Evolutionary conservation across 1,140 invertebrate genomes (phyloP).

Genomic region (Tetramorium parvispinum): DNA sequence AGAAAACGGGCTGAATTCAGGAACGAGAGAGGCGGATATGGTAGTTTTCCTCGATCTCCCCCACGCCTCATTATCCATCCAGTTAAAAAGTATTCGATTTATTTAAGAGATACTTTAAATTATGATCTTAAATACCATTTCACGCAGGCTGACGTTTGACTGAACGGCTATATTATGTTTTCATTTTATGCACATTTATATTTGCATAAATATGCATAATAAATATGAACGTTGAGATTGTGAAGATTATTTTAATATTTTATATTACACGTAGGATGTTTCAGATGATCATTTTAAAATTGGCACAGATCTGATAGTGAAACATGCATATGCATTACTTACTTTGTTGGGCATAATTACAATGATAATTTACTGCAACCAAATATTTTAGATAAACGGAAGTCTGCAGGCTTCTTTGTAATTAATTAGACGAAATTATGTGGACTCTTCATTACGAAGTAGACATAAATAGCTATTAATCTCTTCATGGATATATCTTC

Average conservation of each 20-base stretch:
- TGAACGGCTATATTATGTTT: not conserved
- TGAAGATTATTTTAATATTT: not conserved
- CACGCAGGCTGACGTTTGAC: not conserved
- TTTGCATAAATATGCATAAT: not conserved
- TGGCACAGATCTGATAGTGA: not conserved
- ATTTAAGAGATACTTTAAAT: constrained; percentile 9
- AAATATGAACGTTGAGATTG: not conserved
- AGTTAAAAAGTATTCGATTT: constrained; percentile 14
- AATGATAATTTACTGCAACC: not conserved
- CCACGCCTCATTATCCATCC: constrained; percentile 23
- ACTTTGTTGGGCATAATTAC: not conserved
- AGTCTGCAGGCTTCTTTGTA: not conserved
- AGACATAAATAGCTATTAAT: not conserved
- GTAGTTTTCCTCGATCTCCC: constrained; percentile 50
- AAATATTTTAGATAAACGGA: not conserved
- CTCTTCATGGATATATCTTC: not conserved
- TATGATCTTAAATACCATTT: not conserved
- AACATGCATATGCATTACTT: not conserved
- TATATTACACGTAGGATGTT: not conserved
- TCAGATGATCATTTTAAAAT: not conserved
- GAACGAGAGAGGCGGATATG: constrained; percentile 70
- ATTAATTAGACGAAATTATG: not conserved
- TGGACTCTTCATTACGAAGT: not conserved
- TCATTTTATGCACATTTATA: not conserved
- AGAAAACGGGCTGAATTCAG: constrained; percentile 49